Evolutionary conservation across 2,113 vertebrate genomes (phyloP), one percentile per base, ranked within the genome.

Genomic region (Macrotus californicus): DNA sequence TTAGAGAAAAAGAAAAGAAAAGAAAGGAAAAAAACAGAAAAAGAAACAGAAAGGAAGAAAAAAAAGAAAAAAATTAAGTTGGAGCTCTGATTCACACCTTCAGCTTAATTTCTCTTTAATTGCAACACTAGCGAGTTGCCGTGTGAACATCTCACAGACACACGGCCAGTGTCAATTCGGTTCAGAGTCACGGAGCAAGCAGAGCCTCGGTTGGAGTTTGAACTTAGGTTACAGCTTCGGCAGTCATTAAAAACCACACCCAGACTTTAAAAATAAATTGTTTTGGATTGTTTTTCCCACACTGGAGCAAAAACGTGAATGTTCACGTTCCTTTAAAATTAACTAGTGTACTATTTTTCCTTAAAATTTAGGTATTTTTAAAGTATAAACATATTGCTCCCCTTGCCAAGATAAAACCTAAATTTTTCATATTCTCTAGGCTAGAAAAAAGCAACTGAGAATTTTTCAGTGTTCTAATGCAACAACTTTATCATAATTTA

Each of bases 1-100:
- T 99, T 98, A 97, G 98, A 96, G 98, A 96, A 97, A 98, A 97
- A 95, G 97, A 97, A 97, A 86, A 96, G 98, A 97, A 46, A 88
- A 97, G 94, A 31, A 83, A 97, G 92, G 14, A 7, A 59, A 59
- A 95, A 96, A 94, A 95, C 97, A 97, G 39, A 84, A 97, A 86
- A 98, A 98, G 46, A n/a, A 77, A 77, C 46, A 92, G 98, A 96
- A 96, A 96, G 96, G 95, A 96, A 98, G 96, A 59, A 94, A 97
- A 87, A 94, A 97, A 61, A 61, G 59, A 61, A 61, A 98, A 96
- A 97, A 98, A 96, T 96, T 98, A 96, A 98, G 98, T 98, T 97
- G 97, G 98, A 97, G 97, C 91, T 98, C 95, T 82, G 88, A 97
- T 86, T 87, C 81, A 97, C n/a, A 96, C 14, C 15, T 97, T 94